These are phyloP conservation scores for Brachypterus glaber DNA, from an alignment of 2,888 invertebrate species.

Conservation along the genomic window DNA sequence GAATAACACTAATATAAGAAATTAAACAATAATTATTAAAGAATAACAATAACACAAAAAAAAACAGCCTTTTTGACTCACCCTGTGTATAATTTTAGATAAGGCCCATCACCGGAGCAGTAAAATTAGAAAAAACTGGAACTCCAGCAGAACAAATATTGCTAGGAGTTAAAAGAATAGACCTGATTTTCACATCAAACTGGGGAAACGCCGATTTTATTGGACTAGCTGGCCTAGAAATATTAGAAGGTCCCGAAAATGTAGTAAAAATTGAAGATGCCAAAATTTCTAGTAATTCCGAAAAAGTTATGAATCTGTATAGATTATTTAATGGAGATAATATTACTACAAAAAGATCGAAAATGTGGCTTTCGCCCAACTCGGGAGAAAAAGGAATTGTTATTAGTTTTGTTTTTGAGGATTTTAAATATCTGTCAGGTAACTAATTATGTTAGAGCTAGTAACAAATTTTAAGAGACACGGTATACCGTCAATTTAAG, in stretches of 20 bases:
- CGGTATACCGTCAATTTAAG: too few species aligned
- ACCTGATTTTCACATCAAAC: constrained; percentile 51
- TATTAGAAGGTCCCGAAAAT: constrained; percentile 41
- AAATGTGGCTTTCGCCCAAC: constrained; percentile 54
- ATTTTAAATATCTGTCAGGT: constrained; percentile 33
- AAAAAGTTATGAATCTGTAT: constrained; percentile 27
- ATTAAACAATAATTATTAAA: too few species aligned
- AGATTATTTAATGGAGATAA: constrained; percentile 60
- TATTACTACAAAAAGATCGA: constrained; percentile 54
- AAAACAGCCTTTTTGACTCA: too few species aligned
- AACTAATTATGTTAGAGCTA: too few species aligned
- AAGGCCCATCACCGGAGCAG: constrained; percentile 23
- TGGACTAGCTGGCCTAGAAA: constrained; percentile 46
- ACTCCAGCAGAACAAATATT: constrained; percentile 29
- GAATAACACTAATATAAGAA: too few species aligned
- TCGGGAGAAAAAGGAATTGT: constrained; percentile 26
- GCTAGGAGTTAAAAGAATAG: constrained; percentile 37
- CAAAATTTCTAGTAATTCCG: constrained; percentile 25
- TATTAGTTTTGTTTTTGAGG: constrained; percentile 30
- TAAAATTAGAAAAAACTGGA: constrained; percentile 9
- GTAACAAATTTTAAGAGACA: too few species aligned
- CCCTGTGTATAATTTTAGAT: too few species aligned
- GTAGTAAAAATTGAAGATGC: constrained; percentile 14
- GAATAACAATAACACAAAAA: too few species aligned
- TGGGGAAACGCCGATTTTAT: constrained; percentile 54